Evolutionary conservation across 2,113 vertebrate genomes (phyloP), one percentile per base, ranked within the genome.

Genomic region (Indri indri): DNA sequence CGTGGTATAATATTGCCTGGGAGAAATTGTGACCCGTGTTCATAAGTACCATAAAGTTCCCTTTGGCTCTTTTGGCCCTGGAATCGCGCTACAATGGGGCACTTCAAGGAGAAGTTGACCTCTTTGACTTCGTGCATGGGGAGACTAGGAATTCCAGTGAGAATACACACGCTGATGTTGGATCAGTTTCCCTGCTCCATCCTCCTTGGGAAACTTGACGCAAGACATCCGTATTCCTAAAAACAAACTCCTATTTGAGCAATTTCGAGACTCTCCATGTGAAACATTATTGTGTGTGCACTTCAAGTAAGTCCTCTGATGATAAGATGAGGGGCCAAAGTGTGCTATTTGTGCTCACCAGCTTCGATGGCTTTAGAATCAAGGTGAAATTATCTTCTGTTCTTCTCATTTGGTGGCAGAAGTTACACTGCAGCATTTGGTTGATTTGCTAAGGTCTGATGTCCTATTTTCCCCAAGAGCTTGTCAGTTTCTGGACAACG

Each of bases 91-190:
- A 68, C 71, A 30, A 6, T 12, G 63, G 50, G 92, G 57, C 7
- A 77, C 77, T 94, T 96, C 42, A 47, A 89, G 93, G 85, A 92
- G 74, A 91, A 66, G 45, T 40, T 87, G 63, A 83, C 63, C 77
- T 37, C 22, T 50, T 87, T 84, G 85, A 86, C 77, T 70, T 91
- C 40, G 17, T 65, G 54, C 42, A 16, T 9, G 40, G 71, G 52
- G 65, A 82, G 71, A 68, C 54, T 12, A 54, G 85, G 81, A 94
- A 57, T 57, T 30, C 65, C 68, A 32, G 18, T 17, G 88, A 65
- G 93, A 42, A 92, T n/a, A 22, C 2, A 14, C 8, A 45, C 1
- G 1, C 52, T 89, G 74, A 18, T 42, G 66, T 50, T n/a, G 42
- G 47, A 47, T 70, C 66, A 2, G 16, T 70, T 81, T 81, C 50